phyloP scores from a whole-genome alignment of 2,797 vertebrate genomes.

The Pelobates cultripes region DNA sequence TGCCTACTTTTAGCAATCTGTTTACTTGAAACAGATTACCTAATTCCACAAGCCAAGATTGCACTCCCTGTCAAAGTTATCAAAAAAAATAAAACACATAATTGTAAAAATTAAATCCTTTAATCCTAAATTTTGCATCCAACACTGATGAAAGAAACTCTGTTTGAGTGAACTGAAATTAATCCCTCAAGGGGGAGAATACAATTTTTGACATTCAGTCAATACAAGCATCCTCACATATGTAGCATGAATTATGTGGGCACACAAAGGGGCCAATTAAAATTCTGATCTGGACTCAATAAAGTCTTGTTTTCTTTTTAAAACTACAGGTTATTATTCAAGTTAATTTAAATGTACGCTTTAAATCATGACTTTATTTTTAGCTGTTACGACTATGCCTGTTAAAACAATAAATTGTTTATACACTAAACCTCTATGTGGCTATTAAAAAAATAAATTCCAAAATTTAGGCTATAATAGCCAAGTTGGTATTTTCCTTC shows the following conservation, averaged over 20 bases:
- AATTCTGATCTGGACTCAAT: conserved; percentile 37
- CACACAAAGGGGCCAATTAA: conserved; percentile 56
- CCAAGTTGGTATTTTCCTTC: no score
- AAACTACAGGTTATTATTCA: conserved; percentile 23
- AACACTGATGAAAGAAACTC: conserved; percentile 51
- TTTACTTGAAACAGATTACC: conserved; percentile 47
- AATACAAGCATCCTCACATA: conserved; percentile 49
- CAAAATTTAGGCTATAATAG: no score
- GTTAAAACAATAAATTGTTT: no score
- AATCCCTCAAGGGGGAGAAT: conserved; percentile 55
- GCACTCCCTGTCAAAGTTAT: conserved; percentile 44
- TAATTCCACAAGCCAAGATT: conserved; percentile 46
- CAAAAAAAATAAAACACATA: conserved; percentile 53
- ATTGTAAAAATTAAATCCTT: conserved; percentile 56
- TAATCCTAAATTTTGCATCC: conserved; percentile 57
- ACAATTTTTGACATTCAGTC: conserved; percentile 55
- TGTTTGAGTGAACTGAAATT: conserved; percentile 53
- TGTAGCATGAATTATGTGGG: conserved; percentile 49
- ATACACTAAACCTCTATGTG: no score
- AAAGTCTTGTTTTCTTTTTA: conserved; percentile 25
- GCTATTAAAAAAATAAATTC: no score
- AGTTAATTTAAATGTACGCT: not conserved
- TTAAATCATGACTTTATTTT: no score
- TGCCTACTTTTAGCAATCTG: conserved; percentile 7
- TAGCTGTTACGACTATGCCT: no score